Percentiles rank a stretch among this genome's conserved stretches.
Evolutionary conservation across 2,113 vertebrate genomes (phyloP).

Genomic region (Nerophis lumbriciformis): DNA sequence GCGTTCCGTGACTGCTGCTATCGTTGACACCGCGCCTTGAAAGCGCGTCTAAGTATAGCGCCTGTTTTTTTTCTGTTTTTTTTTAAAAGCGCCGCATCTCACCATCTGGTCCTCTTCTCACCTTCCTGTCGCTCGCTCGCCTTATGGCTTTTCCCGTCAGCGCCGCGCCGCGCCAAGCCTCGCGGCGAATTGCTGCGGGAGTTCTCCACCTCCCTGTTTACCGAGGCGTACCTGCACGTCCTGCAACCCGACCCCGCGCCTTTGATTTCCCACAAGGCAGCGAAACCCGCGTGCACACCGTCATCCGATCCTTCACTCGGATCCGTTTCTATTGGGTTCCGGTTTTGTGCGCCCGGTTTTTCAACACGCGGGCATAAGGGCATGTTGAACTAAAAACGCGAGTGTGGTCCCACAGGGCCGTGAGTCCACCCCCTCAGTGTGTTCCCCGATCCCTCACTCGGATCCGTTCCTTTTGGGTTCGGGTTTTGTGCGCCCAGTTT

Average conservation of each 20-base stretch:
- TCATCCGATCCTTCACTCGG: slow-evolving; percentile 56
- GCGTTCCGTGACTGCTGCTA: slow-evolving; percentile 7
- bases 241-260: slow-evolving; percentile 50
- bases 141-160: slow-evolving; percentile 27
- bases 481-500: too few relatives aligned
- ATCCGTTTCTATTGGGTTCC: not conserved
- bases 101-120: slow-evolving; percentile 72
- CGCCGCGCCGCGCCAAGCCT: slow-evolving; percentile 42
- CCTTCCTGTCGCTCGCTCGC: slow-evolving; percentile 46
- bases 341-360: too few relatives aligned
- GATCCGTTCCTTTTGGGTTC: too few relatives aligned
- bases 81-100: slow-evolving; percentile 32
- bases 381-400: too few relatives aligned
- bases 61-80: slow-evolving; percentile 36
- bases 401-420: too few relatives aligned
- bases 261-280: slow-evolving; percentile 70
- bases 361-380: too few relatives aligned
- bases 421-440: too few relatives aligned
- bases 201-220: slow-evolving; percentile 48
- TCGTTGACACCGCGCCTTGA: slow-evolving; percentile 43
- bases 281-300: slow-evolving; percentile 35
- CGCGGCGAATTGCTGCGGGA: slow-evolving; percentile 59
- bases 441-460: too few relatives aligned
- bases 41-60: slow-evolving; percentile 54
- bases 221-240: slow-evolving; percentile 51